Percentiles rank a stretch among this genome's conserved stretches.
These are phyloP conservation scores for Alosa alosa DNA, from an alignment of 2,113 vertebrate species.

Conservation along the genomic window DNA sequence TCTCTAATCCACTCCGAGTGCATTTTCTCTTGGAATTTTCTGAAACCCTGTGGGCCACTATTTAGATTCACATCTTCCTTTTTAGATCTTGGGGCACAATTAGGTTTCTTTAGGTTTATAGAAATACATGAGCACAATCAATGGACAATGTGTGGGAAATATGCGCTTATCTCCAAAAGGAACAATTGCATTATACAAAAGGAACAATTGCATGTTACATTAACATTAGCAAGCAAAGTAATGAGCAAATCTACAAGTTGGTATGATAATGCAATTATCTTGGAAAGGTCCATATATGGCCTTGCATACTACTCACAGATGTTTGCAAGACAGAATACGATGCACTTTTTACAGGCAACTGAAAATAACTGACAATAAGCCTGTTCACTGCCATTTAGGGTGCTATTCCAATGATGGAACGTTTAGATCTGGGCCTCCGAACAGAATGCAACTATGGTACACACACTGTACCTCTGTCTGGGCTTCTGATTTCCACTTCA, in stretches of 20 bases:
- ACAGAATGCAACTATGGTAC: not conserved
- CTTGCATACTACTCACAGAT: too few relatives aligned
- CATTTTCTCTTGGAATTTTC: not conserved
- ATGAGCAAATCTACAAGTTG: too few relatives aligned
- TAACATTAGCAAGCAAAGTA: too few relatives aligned
- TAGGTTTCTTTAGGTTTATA: not conserved
- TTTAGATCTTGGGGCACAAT: not conserved
- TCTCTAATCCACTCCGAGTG: not conserved
- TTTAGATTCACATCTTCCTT: not conserved
- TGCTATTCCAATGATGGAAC: not conserved
- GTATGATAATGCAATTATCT: too few relatives aligned
- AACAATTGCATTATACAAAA: too few relatives aligned
- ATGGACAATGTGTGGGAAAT: not conserved
- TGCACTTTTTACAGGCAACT: too few relatives aligned
- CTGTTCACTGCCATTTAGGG: not conserved
- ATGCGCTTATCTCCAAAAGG: not conserved
- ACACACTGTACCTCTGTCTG: not conserved
- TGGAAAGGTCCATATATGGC: too few relatives aligned
- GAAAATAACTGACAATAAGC: not conserved
- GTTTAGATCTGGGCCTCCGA: not conserved
- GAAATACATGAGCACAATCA: not conserved
- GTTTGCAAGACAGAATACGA: too few relatives aligned
- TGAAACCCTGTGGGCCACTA: not conserved
- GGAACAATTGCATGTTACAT: too few relatives aligned
- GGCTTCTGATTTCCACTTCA: slow-evolving; percentile 5